Evolutionary conservation across 2,888 invertebrate genomes (phyloP).

Genomic region (Aphodius sticticus): DNA sequence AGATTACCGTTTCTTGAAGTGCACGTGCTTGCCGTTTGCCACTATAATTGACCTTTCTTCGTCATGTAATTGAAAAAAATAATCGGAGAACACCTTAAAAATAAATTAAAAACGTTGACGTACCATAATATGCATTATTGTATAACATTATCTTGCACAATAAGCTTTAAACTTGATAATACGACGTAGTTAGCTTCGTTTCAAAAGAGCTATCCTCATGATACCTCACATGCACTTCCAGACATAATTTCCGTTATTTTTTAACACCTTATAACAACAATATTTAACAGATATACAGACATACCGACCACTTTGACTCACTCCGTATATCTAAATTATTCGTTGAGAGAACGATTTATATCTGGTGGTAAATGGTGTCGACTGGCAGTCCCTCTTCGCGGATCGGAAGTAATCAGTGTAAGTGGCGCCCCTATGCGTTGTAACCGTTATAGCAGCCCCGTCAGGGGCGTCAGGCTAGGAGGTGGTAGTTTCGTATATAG

Average conservation of each 20-base stretch:
- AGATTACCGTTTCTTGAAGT: not conserved
- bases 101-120: no score
- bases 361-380: not conserved
- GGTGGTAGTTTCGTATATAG: not conserved
- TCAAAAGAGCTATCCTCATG: no score
- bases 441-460: not conserved
- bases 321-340: not conserved
- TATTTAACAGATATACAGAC: no score
- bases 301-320: no score
- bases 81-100: not conserved
- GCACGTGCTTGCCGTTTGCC: not conserved
- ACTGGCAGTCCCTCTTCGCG: not conserved
- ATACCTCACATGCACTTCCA: no score
- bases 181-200: no score
- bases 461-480: not conserved
- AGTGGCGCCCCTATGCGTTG: not conserved
- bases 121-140: not conserved
- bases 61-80: not conserved
- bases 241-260: no score
- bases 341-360: not conserved
- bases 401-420: not conserved
- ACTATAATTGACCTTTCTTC: not conserved
- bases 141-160: not conserved
- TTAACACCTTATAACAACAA: no score
- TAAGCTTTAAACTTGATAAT: not conserved